Base-by-base conservation (phyloP, 2,797 vertebrate genomes). In the Peromyscus eremicus region DNA sequence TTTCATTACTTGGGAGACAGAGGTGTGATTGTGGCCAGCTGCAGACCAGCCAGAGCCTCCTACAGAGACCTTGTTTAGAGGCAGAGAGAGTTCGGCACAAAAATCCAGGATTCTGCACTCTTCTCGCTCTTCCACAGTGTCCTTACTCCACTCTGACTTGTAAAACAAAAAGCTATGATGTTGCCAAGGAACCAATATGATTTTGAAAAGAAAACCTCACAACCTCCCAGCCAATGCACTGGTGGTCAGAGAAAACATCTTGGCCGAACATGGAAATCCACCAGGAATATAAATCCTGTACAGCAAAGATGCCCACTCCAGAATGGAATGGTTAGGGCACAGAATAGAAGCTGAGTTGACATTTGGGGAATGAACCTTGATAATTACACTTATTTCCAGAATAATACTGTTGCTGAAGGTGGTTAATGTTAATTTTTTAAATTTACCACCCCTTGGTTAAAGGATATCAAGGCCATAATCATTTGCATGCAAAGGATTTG, bases 341-440 rank as follows among this genome's bases (percentile, higher is more conserved):
- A 73, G 64, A 89, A 49, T 0, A 60, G 37, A 70, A 87, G 19
- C 62, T 86, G 68, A 34, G 68, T 14, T 76, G 27, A 32, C 43
- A 11, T 21, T 29, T 52, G 12, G 43, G 40, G 6, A 77, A 75
- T 23, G 68, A 75, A 71, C 49, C 94, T 92, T 52, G 70, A 49
- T n/a, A 60, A 11, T 68, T 19, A 85, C 57, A 9, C 37, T 93
- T n/a, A 87, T 77, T 77, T 91, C 43, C 55, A 93, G 66, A 92
- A 84, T 43, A 84, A 57, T 7, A 40, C 77, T 71, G 43, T 68
- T 57, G 52, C n/a, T 71, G 64, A 97, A 93, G 85, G 52, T 60
- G 60, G 17, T 23, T 71, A 66, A 27, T 43, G 43, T 29, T 37
- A 49, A 84, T 29, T 21, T 57, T 76, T 46, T 19, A 66, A 19